Evolutionary conservation across 1,140 invertebrate genomes (phyloP).

Genomic region (Lepidurus packardi): DNA sequence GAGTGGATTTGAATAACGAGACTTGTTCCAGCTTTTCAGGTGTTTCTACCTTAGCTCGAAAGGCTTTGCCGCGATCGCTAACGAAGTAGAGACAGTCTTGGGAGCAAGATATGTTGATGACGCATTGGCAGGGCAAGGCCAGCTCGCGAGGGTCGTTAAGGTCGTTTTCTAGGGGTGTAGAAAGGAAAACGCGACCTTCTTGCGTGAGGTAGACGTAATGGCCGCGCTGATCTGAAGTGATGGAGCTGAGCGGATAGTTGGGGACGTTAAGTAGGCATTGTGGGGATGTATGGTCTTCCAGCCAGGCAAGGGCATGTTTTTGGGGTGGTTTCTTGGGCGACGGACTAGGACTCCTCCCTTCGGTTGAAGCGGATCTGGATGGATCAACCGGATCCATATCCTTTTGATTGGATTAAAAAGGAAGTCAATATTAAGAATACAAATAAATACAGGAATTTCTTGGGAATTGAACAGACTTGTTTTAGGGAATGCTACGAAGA

Average conservation of each 20-base stretch:
- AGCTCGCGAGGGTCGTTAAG: constrained; percentile 27
- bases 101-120: constrained; percentile 24
- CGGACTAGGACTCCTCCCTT: constrained; percentile 11
- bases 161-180: constrained; percentile 25
- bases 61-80: constrained; percentile 28
- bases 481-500: too few species aligned
- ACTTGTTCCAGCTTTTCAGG: constrained; percentile 30
- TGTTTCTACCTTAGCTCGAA: background rate
- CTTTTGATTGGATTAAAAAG: too few species aligned
- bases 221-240: background rate
- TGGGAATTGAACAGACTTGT: too few species aligned
- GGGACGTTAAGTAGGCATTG: background rate
- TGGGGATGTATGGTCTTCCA: constrained; percentile 23
- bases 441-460: too few species aligned
- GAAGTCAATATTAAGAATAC: too few species aligned
- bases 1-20: constrained; percentile 11
- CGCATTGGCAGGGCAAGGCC: constrained; percentile 30
- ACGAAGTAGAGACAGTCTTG: constrained; percentile 24
- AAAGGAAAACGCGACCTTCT: constrained; percentile 31
- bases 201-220: constrained; percentile 29
- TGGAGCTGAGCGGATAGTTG: constrained; percentile 16
- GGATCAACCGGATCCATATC: constrained; percentile 5
- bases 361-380: background rate
- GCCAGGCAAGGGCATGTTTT: constrained; percentile 24
- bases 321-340: background rate